These are phyloP conservation scores for Cartodere bifasciata DNA, from an alignment of 2,888 invertebrate genomes.

Conservation along the genomic window DNA sequence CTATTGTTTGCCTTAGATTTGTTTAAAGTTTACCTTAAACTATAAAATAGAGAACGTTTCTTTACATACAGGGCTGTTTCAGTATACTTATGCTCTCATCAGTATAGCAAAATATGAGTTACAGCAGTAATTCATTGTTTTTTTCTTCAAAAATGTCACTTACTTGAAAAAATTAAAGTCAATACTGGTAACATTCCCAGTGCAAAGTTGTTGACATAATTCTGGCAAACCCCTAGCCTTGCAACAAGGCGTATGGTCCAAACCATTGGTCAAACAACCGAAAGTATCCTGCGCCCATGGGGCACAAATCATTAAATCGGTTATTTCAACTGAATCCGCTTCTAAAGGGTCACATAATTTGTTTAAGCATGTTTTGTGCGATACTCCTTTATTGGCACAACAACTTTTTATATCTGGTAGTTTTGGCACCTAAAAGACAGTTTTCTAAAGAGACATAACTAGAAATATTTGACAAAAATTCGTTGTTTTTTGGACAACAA, in stretches of 20 bases:
- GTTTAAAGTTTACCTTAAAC: no score
- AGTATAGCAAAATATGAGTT: no score
- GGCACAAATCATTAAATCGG: slow-evolving; percentile 80
- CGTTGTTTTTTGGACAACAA: no score
- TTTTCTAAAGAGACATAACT: no score
- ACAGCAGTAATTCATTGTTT: no score
- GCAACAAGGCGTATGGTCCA: slow-evolving; percentile 75
- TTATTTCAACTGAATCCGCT: slow-evolving; percentile 42
- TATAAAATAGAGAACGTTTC: no score
- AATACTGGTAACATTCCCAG: slow-evolving; percentile 63
- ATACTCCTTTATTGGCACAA: slow-evolving; percentile 58
- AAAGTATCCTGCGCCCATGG: slow-evolving; percentile 77
- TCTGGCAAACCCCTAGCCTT: slow-evolving; percentile 60
- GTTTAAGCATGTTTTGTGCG: slow-evolving; percentile 60
- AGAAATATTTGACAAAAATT: no score
- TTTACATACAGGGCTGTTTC: no score
- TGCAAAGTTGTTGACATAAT: slow-evolving; percentile 62
- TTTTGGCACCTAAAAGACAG: slow-evolving; percentile 53
- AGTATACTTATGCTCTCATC: no score
- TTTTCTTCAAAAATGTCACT: slow-evolving; percentile 31
- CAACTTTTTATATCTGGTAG: slow-evolving; percentile 62
- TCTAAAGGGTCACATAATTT: slow-evolving; percentile 67
- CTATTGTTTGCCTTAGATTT: no score
- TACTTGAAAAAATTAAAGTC: slow-evolving; percentile 76
- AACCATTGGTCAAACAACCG: slow-evolving; percentile 63